These are phyloP conservation scores for Cataglyphis altisquamis DNA, from an alignment of 2,888 invertebrate species.

Conservation along the genomic window DNA sequence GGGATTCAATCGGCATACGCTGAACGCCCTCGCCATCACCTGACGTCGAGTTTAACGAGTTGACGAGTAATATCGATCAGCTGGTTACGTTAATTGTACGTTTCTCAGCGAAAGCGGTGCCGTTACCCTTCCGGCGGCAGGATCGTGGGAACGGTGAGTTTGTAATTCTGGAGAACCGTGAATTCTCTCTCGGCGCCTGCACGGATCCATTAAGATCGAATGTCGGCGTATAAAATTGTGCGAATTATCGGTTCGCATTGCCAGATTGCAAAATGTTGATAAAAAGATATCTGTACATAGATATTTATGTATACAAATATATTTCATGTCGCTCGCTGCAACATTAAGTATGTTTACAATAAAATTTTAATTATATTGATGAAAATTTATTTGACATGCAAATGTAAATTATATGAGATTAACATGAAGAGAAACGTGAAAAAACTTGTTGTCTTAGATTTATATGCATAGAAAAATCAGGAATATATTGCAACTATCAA, in stretches of 20 bases:
- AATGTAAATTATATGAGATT: background rate
- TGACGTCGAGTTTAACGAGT: slow-evolving; percentile 64
- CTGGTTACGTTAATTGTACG: slow-evolving; percentile 53
- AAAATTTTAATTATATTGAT: background rate
- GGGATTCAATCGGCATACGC: slow-evolving; percentile 67
- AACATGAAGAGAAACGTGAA: background rate
- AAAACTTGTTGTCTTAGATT: background rate
- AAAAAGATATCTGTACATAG: background rate
- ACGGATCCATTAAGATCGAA: slow-evolving; percentile 24
- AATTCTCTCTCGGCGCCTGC: slow-evolving; percentile 23
- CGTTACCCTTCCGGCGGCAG: slow-evolving; percentile 28
- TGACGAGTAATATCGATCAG: slow-evolving; percentile 55
- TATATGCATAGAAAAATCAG: background rate
- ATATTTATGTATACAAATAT: slow-evolving; percentile 1
- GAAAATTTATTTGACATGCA: background rate
- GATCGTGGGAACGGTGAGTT: slow-evolving; percentile 20
- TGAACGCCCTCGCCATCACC: slow-evolving; percentile 31
- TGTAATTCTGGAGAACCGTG: background rate
- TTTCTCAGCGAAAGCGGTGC: slow-evolving; percentile 15
- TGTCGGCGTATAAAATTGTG: background rate
- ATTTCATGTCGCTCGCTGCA: background rate
- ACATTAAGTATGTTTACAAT: background rate
- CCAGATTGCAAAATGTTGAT: background rate
- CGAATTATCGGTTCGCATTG: background rate
- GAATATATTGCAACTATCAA: background rate